Percentiles rank a stretch among this genome's conserved stretches.
Conservation (phyloP, 2,888 invertebrate species). For the Dastarcus helophoroides region DNA sequence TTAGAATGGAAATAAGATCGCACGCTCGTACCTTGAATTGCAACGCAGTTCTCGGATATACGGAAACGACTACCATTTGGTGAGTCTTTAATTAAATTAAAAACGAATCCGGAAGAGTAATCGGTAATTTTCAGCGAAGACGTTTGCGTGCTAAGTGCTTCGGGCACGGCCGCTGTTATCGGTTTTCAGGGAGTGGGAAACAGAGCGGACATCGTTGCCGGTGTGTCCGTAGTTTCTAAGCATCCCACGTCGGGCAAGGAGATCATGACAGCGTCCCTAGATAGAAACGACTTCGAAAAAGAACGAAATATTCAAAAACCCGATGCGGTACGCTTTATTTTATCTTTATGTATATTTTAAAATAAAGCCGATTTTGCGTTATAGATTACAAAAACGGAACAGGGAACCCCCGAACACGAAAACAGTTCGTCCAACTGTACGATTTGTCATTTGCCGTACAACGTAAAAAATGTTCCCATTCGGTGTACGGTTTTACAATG, state of each 20-base stretch:
- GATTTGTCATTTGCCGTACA: constrained; percentile 77
- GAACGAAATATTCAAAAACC: constrained; percentile 11
- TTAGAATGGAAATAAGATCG: constrained; percentile 88
- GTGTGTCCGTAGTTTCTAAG: constrained; percentile 22
- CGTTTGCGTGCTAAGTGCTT: constrained; percentile 86
- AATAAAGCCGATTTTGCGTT: too few species aligned
- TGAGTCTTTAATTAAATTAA: constrained; percentile 33
- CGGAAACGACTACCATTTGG: constrained; percentile 89
- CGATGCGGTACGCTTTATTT: background rate
- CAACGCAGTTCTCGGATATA: constrained; percentile 88
- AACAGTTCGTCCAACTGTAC: constrained; percentile 18
- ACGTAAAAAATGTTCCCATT: constrained; percentile 57
- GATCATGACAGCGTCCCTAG: constrained; percentile 41
- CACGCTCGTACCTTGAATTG: constrained; percentile 88
- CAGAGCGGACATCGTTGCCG: constrained; percentile 21
- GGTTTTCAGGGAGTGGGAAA: constrained; percentile 41
- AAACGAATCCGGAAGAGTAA: constrained; percentile 5
- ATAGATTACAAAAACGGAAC: constrained; percentile 22
- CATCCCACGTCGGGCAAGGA: constrained; percentile 21
- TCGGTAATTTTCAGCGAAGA: constrained; percentile 62
- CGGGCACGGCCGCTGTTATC: constrained; percentile 85
- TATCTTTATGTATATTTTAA: background rate
- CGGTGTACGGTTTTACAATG: constrained; percentile 64
- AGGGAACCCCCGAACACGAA: constrained; percentile 33
- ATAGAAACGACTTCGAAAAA: constrained; percentile 40